Percentiles rank a stretch among this genome's conserved stretches.
phyloP scores from a whole-genome alignment of 1,140 invertebrate genomes.

The Prorops nasuta region DNA sequence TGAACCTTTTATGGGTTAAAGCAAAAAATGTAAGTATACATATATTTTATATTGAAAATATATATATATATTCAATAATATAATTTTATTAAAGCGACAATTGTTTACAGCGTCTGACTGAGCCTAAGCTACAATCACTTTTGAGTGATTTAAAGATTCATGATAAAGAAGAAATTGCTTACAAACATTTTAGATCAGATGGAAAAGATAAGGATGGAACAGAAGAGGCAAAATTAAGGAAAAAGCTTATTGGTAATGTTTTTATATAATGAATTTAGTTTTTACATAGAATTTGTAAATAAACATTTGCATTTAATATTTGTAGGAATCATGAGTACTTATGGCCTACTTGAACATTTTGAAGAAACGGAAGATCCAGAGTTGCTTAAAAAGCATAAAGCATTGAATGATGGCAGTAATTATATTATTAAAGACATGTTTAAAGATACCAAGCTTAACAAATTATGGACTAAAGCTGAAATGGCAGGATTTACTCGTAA shows the following conservation, averaged over 20 bases:
- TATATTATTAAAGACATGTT: slow-evolving; percentile 72
- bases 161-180: slow-evolving; percentile 85
- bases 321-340: slow-evolving; percentile 75
- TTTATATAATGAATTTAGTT: slow-evolving; percentile 1
- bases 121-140: slow-evolving; percentile 80
- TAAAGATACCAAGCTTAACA: slow-evolving; percentile 86
- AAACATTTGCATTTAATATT: slow-evolving; percentile 17
- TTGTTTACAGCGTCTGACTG: slow-evolving; percentile 70
- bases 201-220: slow-evolving; percentile 84
- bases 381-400: slow-evolving; percentile 51
- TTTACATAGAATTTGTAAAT: not conserved
- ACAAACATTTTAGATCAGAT: slow-evolving; percentile 79
- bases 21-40: slow-evolving; percentile 69
- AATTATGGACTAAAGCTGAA: slow-evolving; percentile 88
- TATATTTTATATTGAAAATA: not conserved
- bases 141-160: slow-evolving; percentile 88
- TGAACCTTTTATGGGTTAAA: slow-evolving; percentile 82
- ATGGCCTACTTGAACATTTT: slow-evolving; percentile 79
- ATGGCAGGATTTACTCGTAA: slow-evolving; percentile 75
- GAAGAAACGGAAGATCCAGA: slow-evolving; percentile 64
- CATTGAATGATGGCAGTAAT: slow-evolving; percentile 47
- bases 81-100: slow-evolving; percentile 1
- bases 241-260: slow-evolving; percentile 69
- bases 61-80: not conserved
- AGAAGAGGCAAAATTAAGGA: slow-evolving; percentile 77